A percentile compares a stretch with the other conserved stretches of the same genome.
Conservation (phyloP, 2,888 invertebrate species). For the Dryobota labecula region DNA sequence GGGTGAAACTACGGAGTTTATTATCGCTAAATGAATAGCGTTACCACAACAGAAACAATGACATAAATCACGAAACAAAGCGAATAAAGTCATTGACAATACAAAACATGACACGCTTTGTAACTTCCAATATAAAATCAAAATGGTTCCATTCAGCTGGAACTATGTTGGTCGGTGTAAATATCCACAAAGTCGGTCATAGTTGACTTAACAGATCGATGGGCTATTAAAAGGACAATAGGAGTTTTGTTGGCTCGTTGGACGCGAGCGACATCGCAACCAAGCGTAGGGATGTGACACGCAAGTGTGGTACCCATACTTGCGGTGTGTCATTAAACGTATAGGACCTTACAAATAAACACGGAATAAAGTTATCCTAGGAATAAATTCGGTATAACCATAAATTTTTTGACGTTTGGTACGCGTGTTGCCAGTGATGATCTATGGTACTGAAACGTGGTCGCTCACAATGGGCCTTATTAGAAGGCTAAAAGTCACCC, state of each 20-base stretch:
- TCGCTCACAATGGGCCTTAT: too few species aligned
- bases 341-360: too few species aligned
- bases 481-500: too few species aligned
- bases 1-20: neutral
- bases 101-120: constrained; percentile 31
- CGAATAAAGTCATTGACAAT: constrained; percentile 9
- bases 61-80: constrained; percentile 26
- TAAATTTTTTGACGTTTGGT: too few species aligned
- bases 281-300: constrained; percentile 53
- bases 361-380: too few species aligned
- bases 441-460: too few species aligned
- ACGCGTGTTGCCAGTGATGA: too few species aligned
- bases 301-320: constrained; percentile 20
- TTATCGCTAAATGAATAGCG: neutral
- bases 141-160: constrained; percentile 36
- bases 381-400: too few species aligned
- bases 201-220: constrained; percentile 80
- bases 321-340: neutral
- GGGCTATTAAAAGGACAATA: constrained; percentile 79
- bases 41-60: neutral
- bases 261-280: constrained; percentile 67
- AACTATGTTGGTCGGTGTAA: constrained; percentile 48
- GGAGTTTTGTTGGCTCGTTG: constrained; percentile 60
- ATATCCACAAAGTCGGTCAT: constrained; percentile 67
- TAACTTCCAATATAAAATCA: constrained; percentile 45